phyloP scores from a whole-genome alignment of 2,113 vertebrate species.

The Etia nguti region DNA sequence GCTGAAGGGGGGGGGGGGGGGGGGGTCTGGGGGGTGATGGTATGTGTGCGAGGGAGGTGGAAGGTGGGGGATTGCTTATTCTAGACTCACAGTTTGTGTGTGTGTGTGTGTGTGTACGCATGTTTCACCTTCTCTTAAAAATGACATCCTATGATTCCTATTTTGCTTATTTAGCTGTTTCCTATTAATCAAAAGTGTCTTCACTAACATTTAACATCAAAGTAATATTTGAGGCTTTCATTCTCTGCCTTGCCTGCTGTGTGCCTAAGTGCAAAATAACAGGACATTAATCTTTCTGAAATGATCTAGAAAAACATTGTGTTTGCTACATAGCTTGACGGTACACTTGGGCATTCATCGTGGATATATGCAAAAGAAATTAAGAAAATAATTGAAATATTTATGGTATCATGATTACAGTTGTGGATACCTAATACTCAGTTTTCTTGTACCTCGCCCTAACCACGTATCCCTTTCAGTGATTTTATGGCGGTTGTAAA shows the following conservation, averaged over 20 bases:
- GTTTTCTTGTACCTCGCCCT: conserved; percentile 4
- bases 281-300: background rate
- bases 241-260: background rate
- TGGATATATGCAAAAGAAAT: background rate
- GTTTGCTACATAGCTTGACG: background rate
- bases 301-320: background rate
- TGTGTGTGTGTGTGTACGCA: background rate
- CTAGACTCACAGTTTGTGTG: background rate
- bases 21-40: background rate
- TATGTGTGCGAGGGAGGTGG: background rate
- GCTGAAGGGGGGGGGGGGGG: no score
- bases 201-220: background rate
- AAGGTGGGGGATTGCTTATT: background rate
- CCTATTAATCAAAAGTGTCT: background rate
- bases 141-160: background rate
- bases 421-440: background rate
- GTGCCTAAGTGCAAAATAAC: conserved; percentile 5
- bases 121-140: background rate
- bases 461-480: conserved; percentile 24
- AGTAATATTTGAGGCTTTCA: background rate
- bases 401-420: conserved; percentile 41
- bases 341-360: background rate
- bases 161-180: background rate
- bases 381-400: conserved; percentile 5
- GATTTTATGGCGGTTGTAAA: conserved; percentile 58